phyloP scores from a whole-genome alignment of 64 coral and sea anemone genomes.

The Stylophora pistillata region DNA sequence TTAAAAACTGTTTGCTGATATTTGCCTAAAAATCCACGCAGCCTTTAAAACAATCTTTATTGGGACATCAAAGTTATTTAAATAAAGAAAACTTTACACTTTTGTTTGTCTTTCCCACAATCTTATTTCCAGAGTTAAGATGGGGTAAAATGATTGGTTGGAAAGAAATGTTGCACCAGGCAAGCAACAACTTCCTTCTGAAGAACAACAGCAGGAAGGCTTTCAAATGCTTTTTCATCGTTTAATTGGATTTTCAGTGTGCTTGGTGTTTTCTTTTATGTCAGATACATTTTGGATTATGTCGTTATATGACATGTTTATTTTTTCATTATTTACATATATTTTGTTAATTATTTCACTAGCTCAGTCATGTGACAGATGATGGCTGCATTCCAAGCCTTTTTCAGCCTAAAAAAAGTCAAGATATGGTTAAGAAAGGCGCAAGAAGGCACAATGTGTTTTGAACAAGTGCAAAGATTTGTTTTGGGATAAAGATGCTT shows the following conservation, averaged over 20 bases:
- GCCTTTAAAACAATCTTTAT: slow-evolving; percentile 25
- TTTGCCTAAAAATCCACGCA: too few species aligned
- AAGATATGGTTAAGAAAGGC: neutral
- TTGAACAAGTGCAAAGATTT: neutral
- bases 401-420: neutral
- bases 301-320: slow-evolving; percentile 2
- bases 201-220: slow-evolving; percentile 21
- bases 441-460: neutral
- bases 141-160: slow-evolving; percentile 20
- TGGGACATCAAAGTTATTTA: slow-evolving; percentile 1
- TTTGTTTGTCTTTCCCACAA: slow-evolving; percentile 16
- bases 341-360: slow-evolving; percentile 1
- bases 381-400: neutral
- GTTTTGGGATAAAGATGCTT: neutral
- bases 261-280: slow-evolving; percentile 8
- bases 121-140: slow-evolving; percentile 29
- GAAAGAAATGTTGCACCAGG: slow-evolving; percentile 7
- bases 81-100: slow-evolving; percentile 11
- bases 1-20: slow-evolving; percentile 30
- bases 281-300: slow-evolving; percentile 20
- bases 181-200: slow-evolving; percentile 13
- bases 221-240: neutral
- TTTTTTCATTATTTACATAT: slow-evolving; percentile 17
- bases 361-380: neutral
- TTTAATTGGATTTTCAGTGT: slow-evolving; percentile 26